These are phyloP conservation scores for Biston betularia DNA, from an alignment of 2,888 invertebrate genomes.

Conservation along the genomic window DNA sequence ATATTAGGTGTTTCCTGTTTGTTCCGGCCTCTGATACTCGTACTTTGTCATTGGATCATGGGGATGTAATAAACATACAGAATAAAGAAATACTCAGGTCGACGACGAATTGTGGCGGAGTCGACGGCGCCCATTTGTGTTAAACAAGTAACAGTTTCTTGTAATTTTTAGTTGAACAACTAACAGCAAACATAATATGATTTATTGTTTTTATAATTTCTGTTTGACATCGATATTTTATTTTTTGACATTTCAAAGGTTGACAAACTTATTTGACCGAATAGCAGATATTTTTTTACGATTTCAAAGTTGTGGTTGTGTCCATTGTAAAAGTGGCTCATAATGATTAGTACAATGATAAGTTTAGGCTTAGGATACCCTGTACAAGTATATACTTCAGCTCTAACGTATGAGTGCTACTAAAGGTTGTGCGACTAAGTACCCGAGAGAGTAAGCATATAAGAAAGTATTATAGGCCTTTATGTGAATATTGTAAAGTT, in stretches of 20 bases:
- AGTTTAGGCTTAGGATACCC: background rate
- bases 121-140: background rate
- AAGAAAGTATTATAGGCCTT: constrained; percentile 10
- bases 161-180: too few species aligned
- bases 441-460: background rate
- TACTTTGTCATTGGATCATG: constrained; percentile 26
- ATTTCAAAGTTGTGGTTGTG: too few species aligned
- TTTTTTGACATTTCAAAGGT: too few species aligned
- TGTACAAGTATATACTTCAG: background rate
- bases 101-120: background rate
- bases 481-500: constrained; percentile 8
- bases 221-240: too few species aligned
- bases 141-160: background rate
- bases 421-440: background rate
- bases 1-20: constrained; percentile 30
- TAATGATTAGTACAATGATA: too few species aligned
- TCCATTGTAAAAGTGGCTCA: too few species aligned
- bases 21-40: constrained; percentile 13
- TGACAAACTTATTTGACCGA: too few species aligned
- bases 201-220: too few species aligned
- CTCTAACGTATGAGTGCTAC: background rate
- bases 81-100: background rate
- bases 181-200: too few species aligned
- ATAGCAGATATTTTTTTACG: too few species aligned
- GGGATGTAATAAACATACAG: constrained; percentile 13